Evolutionary conservation across 2,797 vertebrate species (phyloP).

Genomic region (Gallinago nigripennis): DNA sequence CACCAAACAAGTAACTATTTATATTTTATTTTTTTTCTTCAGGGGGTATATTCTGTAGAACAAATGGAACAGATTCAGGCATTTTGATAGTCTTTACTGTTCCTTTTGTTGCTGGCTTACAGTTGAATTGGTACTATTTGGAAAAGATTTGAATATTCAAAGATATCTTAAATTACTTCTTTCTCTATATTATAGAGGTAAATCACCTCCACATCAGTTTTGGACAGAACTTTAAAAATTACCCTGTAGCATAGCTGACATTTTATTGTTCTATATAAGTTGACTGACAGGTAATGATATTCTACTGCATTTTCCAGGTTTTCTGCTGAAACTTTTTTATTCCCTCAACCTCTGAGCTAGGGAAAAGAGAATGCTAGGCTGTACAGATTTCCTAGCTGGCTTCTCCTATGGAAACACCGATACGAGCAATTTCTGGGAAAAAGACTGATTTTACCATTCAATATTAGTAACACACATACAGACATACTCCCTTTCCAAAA

Average conservation of each 20-base stretch:
- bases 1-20: neutral
- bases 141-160: neutral
- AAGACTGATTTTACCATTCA: neutral
- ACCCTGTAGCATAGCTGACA: neutral
- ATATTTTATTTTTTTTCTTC: neutral
- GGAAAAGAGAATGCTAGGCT: neutral
- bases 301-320: neutral
- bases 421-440: slow-evolving; percentile 4
- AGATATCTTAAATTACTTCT: neutral
- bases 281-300: slow-evolving; percentile 36
- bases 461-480: neutral
- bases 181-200: neutral
- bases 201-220: neutral
- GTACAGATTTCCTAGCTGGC: neutral
- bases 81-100: neutral
- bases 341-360: neutral
- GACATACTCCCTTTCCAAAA: neutral
- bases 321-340: slow-evolving; percentile 9
- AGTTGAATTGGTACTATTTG: neutral
- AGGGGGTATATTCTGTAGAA: neutral
- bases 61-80: neutral
- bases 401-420: neutral
- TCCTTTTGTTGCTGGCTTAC: neutral
- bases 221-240: neutral
- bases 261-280: slow-evolving; percentile 1